phyloP scores from a whole-genome alignment of 2,113 vertebrate genomes.

The Equus przewalskii region DNA sequence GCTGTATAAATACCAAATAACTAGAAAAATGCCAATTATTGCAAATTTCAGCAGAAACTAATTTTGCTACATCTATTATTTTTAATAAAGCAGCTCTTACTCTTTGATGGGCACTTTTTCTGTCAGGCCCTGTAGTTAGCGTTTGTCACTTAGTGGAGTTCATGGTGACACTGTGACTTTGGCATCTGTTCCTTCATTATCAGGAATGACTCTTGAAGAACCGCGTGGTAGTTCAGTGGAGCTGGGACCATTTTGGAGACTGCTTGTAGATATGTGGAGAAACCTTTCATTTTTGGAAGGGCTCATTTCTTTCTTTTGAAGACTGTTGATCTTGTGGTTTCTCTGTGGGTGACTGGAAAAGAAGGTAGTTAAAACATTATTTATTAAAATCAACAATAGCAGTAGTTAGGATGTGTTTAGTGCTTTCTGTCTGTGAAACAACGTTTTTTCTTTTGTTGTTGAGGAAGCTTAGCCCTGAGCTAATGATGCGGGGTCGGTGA shows the following conservation, averaged over 20 bases:
- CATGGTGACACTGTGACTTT: neutral
- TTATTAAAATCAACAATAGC: neutral
- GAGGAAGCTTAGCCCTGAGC: no score
- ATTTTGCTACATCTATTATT: slow-evolving; percentile 51
- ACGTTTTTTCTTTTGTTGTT: no score
- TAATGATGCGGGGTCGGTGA: no score
- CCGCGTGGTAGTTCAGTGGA: neutral
- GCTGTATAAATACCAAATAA: slow-evolving; percentile 9
- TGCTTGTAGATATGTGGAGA: neutral
- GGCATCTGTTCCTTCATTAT: neutral
- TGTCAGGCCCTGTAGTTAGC: neutral
- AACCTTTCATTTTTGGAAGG: neutral
- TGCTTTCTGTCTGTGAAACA: neutral
- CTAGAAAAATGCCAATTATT: slow-evolving; percentile 20
- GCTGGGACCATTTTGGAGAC: neutral
- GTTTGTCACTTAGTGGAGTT: neutral
- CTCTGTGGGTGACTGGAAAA: neutral
- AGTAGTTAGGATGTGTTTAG: neutral
- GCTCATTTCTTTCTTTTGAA: neutral
- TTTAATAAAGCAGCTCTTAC: slow-evolving; percentile 47
- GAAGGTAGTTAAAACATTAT: slow-evolving; percentile 31
- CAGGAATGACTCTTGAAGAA: neutral
- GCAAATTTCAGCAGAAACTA: slow-evolving; percentile 40
- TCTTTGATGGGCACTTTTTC: slow-evolving; percentile 14
- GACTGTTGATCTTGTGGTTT: neutral